Base-by-base conservation (phyloP, 1,140 invertebrate species). In the Armadillidium nasatum region DNA sequence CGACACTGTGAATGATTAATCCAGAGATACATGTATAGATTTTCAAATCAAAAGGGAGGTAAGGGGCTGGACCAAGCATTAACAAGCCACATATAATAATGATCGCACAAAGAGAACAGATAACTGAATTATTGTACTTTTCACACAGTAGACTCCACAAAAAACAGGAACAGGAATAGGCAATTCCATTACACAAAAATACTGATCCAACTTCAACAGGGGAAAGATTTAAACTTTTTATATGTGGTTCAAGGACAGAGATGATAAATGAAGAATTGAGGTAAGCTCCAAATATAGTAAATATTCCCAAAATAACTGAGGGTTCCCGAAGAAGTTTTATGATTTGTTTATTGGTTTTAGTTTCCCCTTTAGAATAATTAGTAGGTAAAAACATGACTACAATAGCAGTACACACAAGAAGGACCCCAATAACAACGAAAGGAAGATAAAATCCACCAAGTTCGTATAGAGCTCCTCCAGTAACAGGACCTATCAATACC, bases 141-240 rank as follows among this genome's bases (percentile, higher is more conserved):
- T 94, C 93, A 82, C 92, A 93, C 0, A 94, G 80, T 88, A 88
- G 91, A 22, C 94, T 93, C 90, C 91, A 95, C 10, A 86, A 85
- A 0, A 93, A 93, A 0, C 93, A 91, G 0, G 91, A 91, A 0
- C 92, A 60, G 0, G 93, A 93, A 84, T 95, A 96, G 11, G 91
- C 89, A 0, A 91, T 93, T 3, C 94, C 94, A 82, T 93, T 94
- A 60, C 95, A 91, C n/a, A 95, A 89, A 83, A 96, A 96, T 88
- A 94, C 91, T 13, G 94, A 83, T 0, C 94, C 94, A 45, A 94
- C 85, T 9, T 93, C 83, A 10, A 93, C 87, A 0, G 93, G 92
- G 15, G 81, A 89, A 71, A 95, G 85, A 11, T 89, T 83, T 82
- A 94, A 89, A 85, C 90, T 88, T 79, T 92, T 83, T 13, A 94